phyloP scores from a whole-genome alignment of 2,888 invertebrate species.

The Oscheius sp. region DNA sequence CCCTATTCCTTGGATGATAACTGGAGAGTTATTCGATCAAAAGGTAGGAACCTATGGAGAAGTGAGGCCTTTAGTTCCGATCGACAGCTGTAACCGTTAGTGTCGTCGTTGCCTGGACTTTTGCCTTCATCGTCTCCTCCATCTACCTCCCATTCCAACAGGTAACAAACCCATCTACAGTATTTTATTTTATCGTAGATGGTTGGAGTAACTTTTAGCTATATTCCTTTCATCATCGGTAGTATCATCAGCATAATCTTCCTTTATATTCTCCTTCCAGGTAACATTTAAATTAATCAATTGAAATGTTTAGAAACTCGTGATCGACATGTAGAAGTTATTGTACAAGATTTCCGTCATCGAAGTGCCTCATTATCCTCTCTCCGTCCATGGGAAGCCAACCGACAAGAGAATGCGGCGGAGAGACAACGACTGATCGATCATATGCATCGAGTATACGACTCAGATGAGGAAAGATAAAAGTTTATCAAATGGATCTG shows the following conservation, averaged over 20 bases:
- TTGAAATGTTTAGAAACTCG: constrained; percentile 43
- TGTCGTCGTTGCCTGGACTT: constrained; percentile 67
- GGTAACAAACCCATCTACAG: constrained; percentile 31
- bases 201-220: constrained; percentile 70
- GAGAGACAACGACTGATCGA: constrained; percentile 47
- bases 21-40: constrained; percentile 68
- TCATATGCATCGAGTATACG: constrained; percentile 37
- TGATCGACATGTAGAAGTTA: constrained; percentile 48
- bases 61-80: constrained; percentile 56
- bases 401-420: constrained; percentile 40
- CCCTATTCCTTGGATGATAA: constrained; percentile 70
- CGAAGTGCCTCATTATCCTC: constrained; percentile 46
- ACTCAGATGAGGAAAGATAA: constrained; percentile 7
- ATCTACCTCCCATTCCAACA: constrained; percentile 69
- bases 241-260: constrained; percentile 58
- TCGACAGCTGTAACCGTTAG: constrained; percentile 66
- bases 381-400: constrained; percentile 55
- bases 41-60: constrained; percentile 38
- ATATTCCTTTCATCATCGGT: constrained; percentile 72
- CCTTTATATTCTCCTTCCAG: constrained; percentile 64
- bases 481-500: constrained; percentile 11
- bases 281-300: constrained; percentile 25
- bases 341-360: constrained; percentile 51
- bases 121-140: constrained; percentile 68
- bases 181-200: constrained; percentile 38